Evolutionary conservation across 1,140 invertebrate species (phyloP), one percentile per base, ranked within the genome.

Genomic region (Pissodes strobi): DNA sequence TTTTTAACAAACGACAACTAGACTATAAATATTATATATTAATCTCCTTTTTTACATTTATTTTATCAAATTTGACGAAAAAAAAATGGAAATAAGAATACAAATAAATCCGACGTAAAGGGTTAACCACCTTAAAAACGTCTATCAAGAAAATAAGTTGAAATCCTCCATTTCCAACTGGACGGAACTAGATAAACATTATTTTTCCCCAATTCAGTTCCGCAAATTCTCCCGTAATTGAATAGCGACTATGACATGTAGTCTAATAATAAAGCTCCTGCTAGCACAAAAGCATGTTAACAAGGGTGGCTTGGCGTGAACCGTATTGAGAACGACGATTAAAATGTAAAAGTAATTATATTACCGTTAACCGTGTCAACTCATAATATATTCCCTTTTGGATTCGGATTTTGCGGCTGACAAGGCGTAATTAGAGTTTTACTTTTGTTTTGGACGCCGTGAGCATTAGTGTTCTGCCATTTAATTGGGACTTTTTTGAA

Each of bases 281-380:
- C 46, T n/a, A 10, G 17, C 39, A 17, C 30, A 37, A 37, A 37
- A n/a, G 30, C 30, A 43, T 17, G 39, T 17, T 17, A 13, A 17
- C 17, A 12, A 43, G 15, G 39, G 39, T 15, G 15, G 10, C 12
- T 8, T 13, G 39, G 10, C 39, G 8, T 12, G 15, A 43, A 12
- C 15, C 10, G 12, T 13, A 43, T 17, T 49, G 18, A 12, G 46
- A 49, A 22, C 46, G 46, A 49, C 52, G 34, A 55, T 55, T 55
- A 38, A 55, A 55, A 55, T 39, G 52, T 39, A 55, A 55, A 55
- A 55, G 52, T 55, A 55, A 55, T 55, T 55, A 55, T 37, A 39
- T 55, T 55, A 39, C 34, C 8, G 52, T 39, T 55, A 55, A 55
- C 52, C 30, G 34, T 55, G 52, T 55, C 34, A 55, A 38, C 52